Percentiles rank a stretch among this genome's conserved stretches.
phyloP scores from a whole-genome alignment of 35 echinoderm and acorn worm genomes.

The Ptychodera flava region DNA sequence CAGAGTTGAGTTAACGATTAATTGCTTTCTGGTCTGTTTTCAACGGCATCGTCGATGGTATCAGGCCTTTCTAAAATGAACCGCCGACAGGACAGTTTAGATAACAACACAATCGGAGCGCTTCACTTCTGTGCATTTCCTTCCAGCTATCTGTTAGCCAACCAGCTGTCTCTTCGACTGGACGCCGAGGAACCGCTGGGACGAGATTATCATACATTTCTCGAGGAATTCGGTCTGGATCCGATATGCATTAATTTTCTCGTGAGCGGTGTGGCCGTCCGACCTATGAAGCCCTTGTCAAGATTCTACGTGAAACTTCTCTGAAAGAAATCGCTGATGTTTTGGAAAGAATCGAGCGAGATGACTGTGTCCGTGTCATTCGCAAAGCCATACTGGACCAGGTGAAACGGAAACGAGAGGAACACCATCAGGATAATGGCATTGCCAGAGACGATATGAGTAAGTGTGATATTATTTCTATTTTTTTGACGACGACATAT shows the following conservation, averaged over 20 bases:
- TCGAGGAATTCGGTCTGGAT: neutral
- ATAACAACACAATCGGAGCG: neutral
- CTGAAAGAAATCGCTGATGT: neutral
- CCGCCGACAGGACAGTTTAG: too few relatives aligned
- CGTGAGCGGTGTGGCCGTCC: neutral
- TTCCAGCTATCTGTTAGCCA: neutral
- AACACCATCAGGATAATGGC: too few relatives aligned
- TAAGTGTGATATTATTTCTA: too few relatives aligned
- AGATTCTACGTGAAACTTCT: neutral
- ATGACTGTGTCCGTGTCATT: neutral
- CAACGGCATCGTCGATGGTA: too few relatives aligned
- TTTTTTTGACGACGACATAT: too few relatives aligned
- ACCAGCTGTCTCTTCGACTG: neutral
- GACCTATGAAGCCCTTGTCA: neutral
- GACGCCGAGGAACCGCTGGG: neutral
- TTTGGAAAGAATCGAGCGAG: neutral
- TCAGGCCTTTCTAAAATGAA: too few relatives aligned
- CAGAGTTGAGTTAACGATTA: too few relatives aligned
- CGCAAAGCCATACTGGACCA: neutral
- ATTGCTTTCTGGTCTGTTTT: too few relatives aligned
- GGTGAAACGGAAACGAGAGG: neutral
- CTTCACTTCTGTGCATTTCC: neutral
- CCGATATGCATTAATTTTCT: neutral
- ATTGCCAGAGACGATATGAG: too few relatives aligned
- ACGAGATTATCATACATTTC: neutral